Base-by-base conservation (phyloP, 1,140 invertebrate genomes). In the Forficula auricularia region DNA sequence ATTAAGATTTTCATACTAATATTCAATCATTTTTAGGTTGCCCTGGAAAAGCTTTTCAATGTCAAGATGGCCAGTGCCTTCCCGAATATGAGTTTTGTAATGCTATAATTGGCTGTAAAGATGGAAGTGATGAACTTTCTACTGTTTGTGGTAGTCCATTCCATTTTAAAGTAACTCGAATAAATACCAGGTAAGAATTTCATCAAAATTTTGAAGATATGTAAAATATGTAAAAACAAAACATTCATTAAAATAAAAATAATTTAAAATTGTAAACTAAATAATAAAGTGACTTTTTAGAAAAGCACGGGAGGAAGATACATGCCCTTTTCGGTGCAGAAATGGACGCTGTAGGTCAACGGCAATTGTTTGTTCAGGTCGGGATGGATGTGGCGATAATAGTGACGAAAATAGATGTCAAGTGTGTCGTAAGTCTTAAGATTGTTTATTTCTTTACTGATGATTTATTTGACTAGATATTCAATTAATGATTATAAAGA, bases 31-130 rank as follows among this genome's bases (percentile, higher is more conserved):
- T 46, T 38, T 10, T 45, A 59, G 59, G 68, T 20, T 86, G 82
- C 56, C 82, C 82, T n/a, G 64, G 72, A 31, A 71, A 82, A 46
- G 80, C 82, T 2, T 86, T 85, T 61, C 72, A 77, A 44, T 90
- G 85, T 55, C 71, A 70, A 41, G 81, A 80, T 48, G 84, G 85
- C 3, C 78, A 82, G 51, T 90, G 85, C 53, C 57, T 89, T 32
- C 84, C 85, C 0, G 83, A 82, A 51, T 87, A 85, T 56, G 81
- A 85, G 55, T 88, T 88, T 62, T 91, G 86, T 60, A 90, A 91
- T 59, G 82, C 84, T 0, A 79, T 88, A 34, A 70, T 83, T 9
- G 76, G 80, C 35, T 89, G 85, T 58, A 71, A 72, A 43, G 86
- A 90, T 61, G 82, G 73, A 7, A 85, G 80, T 49, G 86, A 90